Percentiles rank a stretch among this genome's conserved stretches.
These are phyloP conservation scores for Zonitis immaculata DNA, from an alignment of 2,888 invertebrate species.

Conservation along the genomic window DNA sequence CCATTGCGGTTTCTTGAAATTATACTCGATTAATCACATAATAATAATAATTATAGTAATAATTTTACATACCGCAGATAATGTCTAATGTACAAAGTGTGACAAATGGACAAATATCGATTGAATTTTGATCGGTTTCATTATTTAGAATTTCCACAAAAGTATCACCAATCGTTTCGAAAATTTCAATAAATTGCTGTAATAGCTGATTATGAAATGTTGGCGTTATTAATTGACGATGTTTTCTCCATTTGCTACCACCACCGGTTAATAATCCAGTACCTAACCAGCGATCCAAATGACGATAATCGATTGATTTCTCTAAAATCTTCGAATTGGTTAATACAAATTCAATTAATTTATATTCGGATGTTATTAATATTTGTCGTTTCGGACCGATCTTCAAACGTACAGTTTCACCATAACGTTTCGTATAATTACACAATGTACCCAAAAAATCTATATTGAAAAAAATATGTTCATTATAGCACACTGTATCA, in stretches of 20 bases:
- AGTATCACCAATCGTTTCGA: slow-evolving; percentile 58
- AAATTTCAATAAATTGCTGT: slow-evolving; percentile 64
- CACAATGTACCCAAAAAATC: background rate
- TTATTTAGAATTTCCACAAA: slow-evolving; percentile 53
- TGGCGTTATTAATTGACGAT: slow-evolving; percentile 68
- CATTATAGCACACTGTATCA: no score
- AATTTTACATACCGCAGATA: slow-evolving; percentile 61
- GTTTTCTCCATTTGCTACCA: slow-evolving; percentile 57
- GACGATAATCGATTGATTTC: slow-evolving; percentile 33
- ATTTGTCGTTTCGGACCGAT: background rate
- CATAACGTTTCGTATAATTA: background rate
- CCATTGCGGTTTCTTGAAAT: slow-evolving; percentile 19
- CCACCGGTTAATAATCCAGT: slow-evolving; percentile 36
- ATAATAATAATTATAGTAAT: no score
- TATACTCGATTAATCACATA: background rate
- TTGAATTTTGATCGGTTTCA: slow-evolving; percentile 40
- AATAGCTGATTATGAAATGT: slow-evolving; percentile 74
- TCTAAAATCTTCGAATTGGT: slow-evolving; percentile 30
- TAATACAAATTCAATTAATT: slow-evolving; percentile 25
- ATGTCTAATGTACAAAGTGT: slow-evolving; percentile 57
- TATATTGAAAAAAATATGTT: background rate
- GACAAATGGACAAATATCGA: slow-evolving; percentile 59
- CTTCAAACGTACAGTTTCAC: background rate
- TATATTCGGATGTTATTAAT: background rate
- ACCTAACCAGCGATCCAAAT: slow-evolving; percentile 35